A percentile compares a stretch with the other conserved stretches of the same genome.
These are phyloP conservation scores for Fistularia commersonii DNA, from an alignment of 2,797 vertebrate species.

Conservation along the genomic window DNA sequence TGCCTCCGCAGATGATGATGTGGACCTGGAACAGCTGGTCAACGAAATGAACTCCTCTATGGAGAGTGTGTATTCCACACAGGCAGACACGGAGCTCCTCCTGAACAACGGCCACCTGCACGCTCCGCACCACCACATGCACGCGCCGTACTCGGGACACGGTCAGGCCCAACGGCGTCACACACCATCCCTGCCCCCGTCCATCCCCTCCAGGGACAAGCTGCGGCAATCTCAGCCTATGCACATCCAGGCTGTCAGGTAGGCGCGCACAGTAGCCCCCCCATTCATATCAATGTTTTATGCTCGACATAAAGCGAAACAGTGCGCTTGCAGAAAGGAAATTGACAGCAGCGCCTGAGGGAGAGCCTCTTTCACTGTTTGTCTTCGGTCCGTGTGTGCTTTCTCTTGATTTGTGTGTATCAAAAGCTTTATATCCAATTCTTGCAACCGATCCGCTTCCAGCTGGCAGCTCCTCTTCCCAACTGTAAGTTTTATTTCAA, in stretches of 20 bases:
- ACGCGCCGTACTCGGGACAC: slow-evolving; percentile 37
- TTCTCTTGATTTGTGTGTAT: too few relatives aligned
- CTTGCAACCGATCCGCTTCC: too few relatives aligned
- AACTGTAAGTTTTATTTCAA: too few relatives aligned
- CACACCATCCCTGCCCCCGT: slow-evolving; percentile 46
- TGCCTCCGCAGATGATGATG: slow-evolving; percentile 82
- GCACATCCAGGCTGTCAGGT: slow-evolving; percentile 94
- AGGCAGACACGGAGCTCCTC: slow-evolving; percentile 83
- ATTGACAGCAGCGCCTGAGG: not conserved
- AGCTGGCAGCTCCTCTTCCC: too few relatives aligned
- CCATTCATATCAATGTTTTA: slow-evolving; percentile 2
- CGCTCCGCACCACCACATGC: slow-evolving; percentile 31
- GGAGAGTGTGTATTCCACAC: slow-evolving; percentile 84
- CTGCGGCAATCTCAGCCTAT: slow-evolving; percentile 89
- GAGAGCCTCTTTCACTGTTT: too few relatives aligned
- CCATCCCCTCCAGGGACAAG: slow-evolving; percentile 64
- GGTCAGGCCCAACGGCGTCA: slow-evolving; percentile 53
- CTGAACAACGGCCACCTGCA: slow-evolving; percentile 76
- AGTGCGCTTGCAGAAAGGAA: not conserved
- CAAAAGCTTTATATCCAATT: too few relatives aligned
- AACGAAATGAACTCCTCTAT: slow-evolving; percentile 93
- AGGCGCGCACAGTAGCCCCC: slow-evolving; percentile 15
- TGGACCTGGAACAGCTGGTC: slow-evolving; percentile 92
- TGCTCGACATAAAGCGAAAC: not conserved
- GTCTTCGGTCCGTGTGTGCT: too few relatives aligned